Conservation (phyloP, 2,888 invertebrate species). For the Cerceris ruficornis region DNA sequence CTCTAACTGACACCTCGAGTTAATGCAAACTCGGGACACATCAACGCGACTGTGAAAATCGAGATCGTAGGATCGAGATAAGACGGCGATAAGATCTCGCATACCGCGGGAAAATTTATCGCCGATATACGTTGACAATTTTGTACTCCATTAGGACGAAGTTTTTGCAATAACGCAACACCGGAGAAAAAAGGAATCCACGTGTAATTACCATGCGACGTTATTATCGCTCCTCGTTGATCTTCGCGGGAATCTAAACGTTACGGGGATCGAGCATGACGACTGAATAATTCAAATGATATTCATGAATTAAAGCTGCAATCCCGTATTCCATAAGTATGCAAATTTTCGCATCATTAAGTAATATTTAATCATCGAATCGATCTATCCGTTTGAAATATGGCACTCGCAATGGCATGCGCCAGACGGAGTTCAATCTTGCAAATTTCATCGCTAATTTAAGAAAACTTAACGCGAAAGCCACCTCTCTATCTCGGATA, state of each 20-base stretch:
- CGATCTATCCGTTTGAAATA: constrained; percentile 10
- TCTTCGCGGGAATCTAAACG: not conserved
- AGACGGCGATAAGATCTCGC: constrained; percentile 52
- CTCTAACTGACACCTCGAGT: constrained; percentile 30
- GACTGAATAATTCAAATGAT: constrained; percentile 3
- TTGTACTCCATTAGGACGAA: constrained; percentile 20
- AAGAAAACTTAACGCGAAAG: not conserved
- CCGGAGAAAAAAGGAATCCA: not conserved
- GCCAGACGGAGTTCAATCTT: not conserved
- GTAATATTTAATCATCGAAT: constrained; percentile 17
- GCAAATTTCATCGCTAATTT: constrained; percentile 16
- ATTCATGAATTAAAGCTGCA: not conserved
- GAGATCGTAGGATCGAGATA: constrained; percentile 40
- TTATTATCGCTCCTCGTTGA: not conserved
- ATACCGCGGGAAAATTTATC: constrained; percentile 24
- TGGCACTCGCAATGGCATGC: not conserved
- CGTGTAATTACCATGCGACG: not conserved
- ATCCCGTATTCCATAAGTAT: constrained; percentile 39
- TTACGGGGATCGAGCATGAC: not conserved
- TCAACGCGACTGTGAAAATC: constrained; percentile 32
- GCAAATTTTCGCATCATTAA: constrained; percentile 24
- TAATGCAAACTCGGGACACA: constrained; percentile 25
- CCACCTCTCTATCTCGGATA: not conserved
- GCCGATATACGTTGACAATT: constrained; percentile 31
- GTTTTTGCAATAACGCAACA: not conserved